phyloP scores from a whole-genome alignment of 2,888 invertebrate genomes.

The Morinoia aosen region DNA sequence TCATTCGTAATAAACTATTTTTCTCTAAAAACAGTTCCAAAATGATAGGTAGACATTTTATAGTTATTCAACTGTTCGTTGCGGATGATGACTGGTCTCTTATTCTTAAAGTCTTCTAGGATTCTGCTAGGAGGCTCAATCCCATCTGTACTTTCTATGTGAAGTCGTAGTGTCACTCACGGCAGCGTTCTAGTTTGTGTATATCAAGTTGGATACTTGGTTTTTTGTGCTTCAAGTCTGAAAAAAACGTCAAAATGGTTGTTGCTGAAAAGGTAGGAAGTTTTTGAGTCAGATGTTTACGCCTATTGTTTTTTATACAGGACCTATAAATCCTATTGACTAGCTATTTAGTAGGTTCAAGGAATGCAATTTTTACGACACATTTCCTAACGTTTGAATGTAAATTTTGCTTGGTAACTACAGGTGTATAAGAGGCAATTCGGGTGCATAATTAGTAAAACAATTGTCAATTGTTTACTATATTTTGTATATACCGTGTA shows the following conservation, averaged over 20 bases:
- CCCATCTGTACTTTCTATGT: neutral
- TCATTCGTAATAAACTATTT: no score
- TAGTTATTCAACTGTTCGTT: neutral
- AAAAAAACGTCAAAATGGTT: neutral
- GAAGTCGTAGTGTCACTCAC: neutral
- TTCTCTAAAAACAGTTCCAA: no score
- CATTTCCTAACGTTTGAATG: no score
- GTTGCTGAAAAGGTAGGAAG: neutral
- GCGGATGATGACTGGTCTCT: neutral
- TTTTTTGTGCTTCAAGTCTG: neutral
- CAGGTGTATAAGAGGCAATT: no score
- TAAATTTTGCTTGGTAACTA: no score
- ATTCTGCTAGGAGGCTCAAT: neutral
- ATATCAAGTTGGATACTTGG: neutral
- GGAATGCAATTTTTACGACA: no score
- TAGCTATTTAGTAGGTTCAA: no score
- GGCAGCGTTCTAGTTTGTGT: neutral
- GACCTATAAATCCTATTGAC: neutral
- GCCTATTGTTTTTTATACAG: neutral
- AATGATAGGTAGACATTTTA: no score
- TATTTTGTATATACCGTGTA: no score
- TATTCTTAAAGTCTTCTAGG: neutral
- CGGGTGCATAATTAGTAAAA: no score
- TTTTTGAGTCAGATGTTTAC: neutral
- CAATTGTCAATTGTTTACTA: no score